Percentiles rank a stretch among this genome's conserved stretches.
phyloP scores from a whole-genome alignment of 2,888 invertebrate species.

The Tinea semifulvella region DNA sequence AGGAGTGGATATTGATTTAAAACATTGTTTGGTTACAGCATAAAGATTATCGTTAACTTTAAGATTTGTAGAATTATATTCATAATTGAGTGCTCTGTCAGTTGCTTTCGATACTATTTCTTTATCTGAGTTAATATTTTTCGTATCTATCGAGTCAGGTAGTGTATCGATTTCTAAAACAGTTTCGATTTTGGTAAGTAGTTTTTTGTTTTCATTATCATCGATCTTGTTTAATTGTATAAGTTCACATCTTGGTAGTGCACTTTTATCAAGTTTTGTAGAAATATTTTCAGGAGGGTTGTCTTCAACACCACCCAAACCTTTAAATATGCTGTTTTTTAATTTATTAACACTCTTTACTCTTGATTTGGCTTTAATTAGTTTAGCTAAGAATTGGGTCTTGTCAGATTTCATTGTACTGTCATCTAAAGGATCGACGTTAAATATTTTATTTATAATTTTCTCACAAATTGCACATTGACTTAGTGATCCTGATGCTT shows the following conservation, averaged over 20 bases:
- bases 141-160: not conserved
- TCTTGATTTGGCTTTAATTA: not conserved
- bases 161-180: not conserved
- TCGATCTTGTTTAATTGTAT: not conserved
- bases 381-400: not conserved
- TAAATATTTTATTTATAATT: constrained; percentile 7
- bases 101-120: no score
- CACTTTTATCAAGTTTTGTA: not conserved
- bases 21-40: no score
- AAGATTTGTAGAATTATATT: no score
- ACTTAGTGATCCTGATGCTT: not conserved
- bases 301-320: not conserved
- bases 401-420: not conserved
- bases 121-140: not conserved
- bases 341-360: not conserved
- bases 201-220: not conserved
- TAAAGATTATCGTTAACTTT: no score
- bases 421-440: not conserved
- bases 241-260: not conserved
- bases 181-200: constrained; percentile 1
- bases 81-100: no score
- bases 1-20: no score
- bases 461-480: not conserved
- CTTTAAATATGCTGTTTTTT: not conserved
- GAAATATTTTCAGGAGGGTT: not conserved